Percentiles rank a stretch among this genome's conserved stretches.
phyloP scores from a whole-genome alignment of 92 coral and sea anemone species.

The Phymanthus crucifer region DNA sequence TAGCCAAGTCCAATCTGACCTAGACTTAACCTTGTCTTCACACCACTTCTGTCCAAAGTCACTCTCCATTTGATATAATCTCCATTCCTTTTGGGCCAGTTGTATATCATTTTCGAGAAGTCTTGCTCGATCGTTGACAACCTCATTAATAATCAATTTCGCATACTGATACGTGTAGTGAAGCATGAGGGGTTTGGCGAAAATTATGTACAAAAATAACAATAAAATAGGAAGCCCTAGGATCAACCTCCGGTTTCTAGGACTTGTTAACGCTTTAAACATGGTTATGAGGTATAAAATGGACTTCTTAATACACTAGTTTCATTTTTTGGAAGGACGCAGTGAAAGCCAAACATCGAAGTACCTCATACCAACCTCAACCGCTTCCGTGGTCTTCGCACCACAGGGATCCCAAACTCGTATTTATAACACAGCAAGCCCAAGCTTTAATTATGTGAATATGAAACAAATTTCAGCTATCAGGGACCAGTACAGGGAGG shows the following conservation, averaged over 20 bases:
- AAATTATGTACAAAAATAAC: slow-evolving; percentile 1
- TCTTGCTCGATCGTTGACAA: slow-evolving; percentile 36
- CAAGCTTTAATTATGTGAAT: too few species aligned
- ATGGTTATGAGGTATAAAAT: not conserved
- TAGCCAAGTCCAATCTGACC: slow-evolving; percentile 66
- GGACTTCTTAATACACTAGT: not conserved
- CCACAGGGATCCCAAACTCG: not conserved
- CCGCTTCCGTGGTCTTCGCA: not conserved
- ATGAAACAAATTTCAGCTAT: too few species aligned
- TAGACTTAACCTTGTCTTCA: slow-evolving; percentile 33
- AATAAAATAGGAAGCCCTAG: not conserved
- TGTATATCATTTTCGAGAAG: slow-evolving; percentile 48
- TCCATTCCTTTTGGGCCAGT: slow-evolving; percentile 69
- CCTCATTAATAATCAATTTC: slow-evolving; percentile 37
- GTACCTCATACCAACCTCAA: too few species aligned
- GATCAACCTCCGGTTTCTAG: not conserved
- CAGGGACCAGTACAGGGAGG: too few species aligned
- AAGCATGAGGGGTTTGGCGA: slow-evolving; percentile 45
- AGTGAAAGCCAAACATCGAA: too few species aligned
- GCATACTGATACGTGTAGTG: slow-evolving; percentile 36
- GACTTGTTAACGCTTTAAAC: not conserved
- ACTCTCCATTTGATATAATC: slow-evolving; percentile 55
- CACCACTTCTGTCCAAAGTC: slow-evolving; percentile 62
- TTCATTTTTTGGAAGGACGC: not conserved
- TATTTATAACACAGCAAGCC: not conserved